A percentile compares a stretch with the other conserved stretches of the same genome.
phyloP scores from a whole-genome alignment of 2,113 vertebrate genomes.

The Maccullochella peelii region DNA sequence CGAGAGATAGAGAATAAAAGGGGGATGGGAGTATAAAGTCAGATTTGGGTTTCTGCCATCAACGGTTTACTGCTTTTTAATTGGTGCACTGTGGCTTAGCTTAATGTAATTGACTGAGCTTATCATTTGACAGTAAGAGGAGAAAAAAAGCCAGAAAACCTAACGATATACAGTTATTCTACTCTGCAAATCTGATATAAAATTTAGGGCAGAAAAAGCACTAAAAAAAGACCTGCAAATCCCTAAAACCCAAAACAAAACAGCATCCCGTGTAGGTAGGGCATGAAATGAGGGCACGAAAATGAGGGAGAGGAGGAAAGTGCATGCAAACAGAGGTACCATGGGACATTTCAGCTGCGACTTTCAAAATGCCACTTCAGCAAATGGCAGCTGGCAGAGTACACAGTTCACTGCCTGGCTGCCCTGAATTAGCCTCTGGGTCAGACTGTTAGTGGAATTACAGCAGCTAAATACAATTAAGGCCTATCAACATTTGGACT shows the following conservation, averaged over 20 bases:
- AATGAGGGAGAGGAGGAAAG: constrained; percentile 33
- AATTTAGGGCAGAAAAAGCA: not conserved
- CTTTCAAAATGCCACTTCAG: constrained; percentile 75
- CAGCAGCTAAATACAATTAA: constrained; percentile 80
- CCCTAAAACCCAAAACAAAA: constrained; percentile 29
- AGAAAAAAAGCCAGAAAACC: not conserved
- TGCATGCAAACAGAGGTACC: constrained; percentile 44
- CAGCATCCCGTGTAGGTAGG: constrained; percentile 26
- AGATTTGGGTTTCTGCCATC: constrained; percentile 47
- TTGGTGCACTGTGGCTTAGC: constrained; percentile 26
- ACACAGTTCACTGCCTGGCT: constrained; percentile 62
- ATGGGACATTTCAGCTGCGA: constrained; percentile 71
- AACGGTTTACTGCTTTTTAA: constrained; percentile 50
- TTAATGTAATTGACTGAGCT: constrained; percentile 29
- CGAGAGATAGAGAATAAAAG: constrained; percentile 25
- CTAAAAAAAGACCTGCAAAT: not conserved
- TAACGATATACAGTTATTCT: not conserved
- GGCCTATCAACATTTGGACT: constrained; percentile 72
- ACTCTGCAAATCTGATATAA: not conserved
- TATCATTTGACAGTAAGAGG: not conserved
- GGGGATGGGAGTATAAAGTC: constrained; percentile 32
- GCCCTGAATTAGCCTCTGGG: constrained; percentile 73
- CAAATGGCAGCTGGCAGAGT: constrained; percentile 66
- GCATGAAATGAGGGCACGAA: constrained; percentile 39
- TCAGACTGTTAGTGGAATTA: constrained; percentile 77